Percentiles rank a stretch among this genome's conserved stretches.
Conservation (phyloP, 2,797 vertebrate genomes). For the Oreonectes daqikongensis region DNA sequence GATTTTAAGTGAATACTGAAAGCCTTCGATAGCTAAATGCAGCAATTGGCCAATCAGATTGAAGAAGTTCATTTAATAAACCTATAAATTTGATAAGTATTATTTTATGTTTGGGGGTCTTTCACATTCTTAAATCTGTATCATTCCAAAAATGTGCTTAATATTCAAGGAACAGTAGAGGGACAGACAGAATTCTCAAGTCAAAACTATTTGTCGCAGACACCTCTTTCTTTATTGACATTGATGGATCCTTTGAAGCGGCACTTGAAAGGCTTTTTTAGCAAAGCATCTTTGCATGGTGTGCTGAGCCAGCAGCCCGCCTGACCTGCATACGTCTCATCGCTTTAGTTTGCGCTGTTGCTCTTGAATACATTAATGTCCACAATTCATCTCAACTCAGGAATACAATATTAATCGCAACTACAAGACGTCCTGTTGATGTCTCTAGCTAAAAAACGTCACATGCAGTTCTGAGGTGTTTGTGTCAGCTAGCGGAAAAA, state of each 20-base stretch:
- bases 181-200: neutral
- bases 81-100: too few relatives aligned
- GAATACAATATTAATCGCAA: slow-evolving; percentile 2
- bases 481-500: neutral
- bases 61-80: neutral
- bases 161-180: neutral
- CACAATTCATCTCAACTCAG: neutral
- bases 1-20: neutral
- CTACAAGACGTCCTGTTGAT: neutral
- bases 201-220: slow-evolving; percentile 4
- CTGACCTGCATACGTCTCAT: slow-evolving; percentile 51
- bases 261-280: slow-evolving; percentile 28
- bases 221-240: neutral
- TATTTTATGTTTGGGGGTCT: neutral
- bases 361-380: slow-evolving; percentile 33
- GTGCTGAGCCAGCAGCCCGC: slow-evolving; percentile 37
- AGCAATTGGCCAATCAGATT: neutral
- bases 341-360: slow-evolving; percentile 22
- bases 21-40: neutral
- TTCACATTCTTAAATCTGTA: neutral
- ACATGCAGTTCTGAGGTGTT: neutral
- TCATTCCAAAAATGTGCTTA: neutral
- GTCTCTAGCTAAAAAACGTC: neutral
- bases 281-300: slow-evolving; percentile 17
- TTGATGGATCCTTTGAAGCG: slow-evolving; percentile 33